phyloP scores from a whole-genome alignment of 2,888 invertebrate species.

The Drosophila kokeensis region DNA sequence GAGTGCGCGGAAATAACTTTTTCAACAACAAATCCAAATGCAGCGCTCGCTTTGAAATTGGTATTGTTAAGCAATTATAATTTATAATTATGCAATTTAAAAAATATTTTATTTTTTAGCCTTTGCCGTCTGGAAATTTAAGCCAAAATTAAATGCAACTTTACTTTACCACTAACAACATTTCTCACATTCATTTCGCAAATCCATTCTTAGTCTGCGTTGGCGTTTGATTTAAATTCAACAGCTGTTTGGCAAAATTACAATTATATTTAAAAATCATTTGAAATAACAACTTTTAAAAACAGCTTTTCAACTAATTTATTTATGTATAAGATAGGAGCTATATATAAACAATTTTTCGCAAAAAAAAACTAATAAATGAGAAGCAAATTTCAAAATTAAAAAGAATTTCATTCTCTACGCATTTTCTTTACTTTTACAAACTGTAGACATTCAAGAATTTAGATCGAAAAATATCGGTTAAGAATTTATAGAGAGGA shows the following conservation, averaged over 20 bases:
- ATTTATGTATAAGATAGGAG: neutral
- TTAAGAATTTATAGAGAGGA: too few relatives aligned
- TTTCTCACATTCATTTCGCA: neutral
- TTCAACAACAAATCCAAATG: constrained; percentile 14
- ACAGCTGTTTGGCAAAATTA: neutral
- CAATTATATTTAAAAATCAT: neutral
- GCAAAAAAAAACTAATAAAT: neutral
- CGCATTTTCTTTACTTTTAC: neutral
- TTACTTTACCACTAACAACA: neutral
- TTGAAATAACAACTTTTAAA: neutral
- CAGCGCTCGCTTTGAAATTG: neutral
- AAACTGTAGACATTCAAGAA: neutral
- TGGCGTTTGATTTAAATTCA: neutral
- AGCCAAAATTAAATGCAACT: neutral
- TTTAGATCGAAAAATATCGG: neutral
- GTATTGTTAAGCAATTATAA: constrained; percentile 6
- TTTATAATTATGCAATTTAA: neutral
- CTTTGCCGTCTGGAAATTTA: neutral
- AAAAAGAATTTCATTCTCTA: neutral
- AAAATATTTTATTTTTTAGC: neutral
- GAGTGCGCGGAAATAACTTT: constrained; percentile 66
- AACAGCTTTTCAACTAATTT: neutral
- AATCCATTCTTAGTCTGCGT: neutral
- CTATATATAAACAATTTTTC: neutral
- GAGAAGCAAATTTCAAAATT: neutral